Conservation (phyloP, 2,113 vertebrate genomes). For the Uria aalge region DNA sequence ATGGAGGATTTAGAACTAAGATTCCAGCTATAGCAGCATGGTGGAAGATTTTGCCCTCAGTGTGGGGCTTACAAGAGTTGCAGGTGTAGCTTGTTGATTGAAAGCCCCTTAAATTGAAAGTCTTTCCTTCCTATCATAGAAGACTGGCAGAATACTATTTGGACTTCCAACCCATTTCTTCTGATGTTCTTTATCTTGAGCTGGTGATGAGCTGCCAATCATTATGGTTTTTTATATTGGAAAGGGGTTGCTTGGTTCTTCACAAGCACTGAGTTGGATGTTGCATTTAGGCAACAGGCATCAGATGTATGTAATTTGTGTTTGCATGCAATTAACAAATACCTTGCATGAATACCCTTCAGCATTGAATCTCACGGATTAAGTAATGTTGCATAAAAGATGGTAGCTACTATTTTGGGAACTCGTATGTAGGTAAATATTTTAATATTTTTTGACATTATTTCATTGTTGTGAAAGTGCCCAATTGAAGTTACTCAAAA, state of each 20-base stretch:
- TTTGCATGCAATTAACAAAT: not conserved
- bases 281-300: not conserved
- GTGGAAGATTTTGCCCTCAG: not conserved
- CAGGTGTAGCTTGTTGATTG: not conserved
- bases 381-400: not conserved
- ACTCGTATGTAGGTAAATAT: not conserved
- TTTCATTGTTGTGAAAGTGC: not conserved
- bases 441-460: not conserved
- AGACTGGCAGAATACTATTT: not conserved
- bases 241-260: not conserved
- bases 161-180: not conserved
- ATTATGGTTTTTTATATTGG: not conserved
- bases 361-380: not conserved
- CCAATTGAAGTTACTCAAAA: not conserved
- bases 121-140: accelerated
- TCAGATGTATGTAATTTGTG: not conserved
- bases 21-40: not conserved
- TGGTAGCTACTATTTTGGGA: not conserved
- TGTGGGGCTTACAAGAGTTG: not conserved
- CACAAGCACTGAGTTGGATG: not conserved
- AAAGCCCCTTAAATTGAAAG: not conserved
- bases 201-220: not conserved
- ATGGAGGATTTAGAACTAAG: not conserved
- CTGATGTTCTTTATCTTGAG: not conserved
- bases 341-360: not conserved